phyloP scores from a whole-genome alignment of 2,888 invertebrate genomes.

The Drosophila paranaensis region DNA sequence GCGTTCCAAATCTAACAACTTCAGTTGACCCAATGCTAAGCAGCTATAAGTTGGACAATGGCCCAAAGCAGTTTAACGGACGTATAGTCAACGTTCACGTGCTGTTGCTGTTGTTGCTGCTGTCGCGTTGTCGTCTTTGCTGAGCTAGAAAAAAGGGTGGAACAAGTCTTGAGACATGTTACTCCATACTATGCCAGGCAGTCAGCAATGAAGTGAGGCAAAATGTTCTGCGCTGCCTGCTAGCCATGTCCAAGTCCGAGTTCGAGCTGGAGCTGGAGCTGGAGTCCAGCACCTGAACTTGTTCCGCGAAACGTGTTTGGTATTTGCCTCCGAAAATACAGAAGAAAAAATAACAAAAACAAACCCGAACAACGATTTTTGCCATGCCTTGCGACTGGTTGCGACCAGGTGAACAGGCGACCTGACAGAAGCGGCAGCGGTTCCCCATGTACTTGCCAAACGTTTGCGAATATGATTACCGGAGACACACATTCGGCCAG shows the following conservation, averaged over 20 bases:
- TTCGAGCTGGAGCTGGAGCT: slow-evolving; percentile 27
- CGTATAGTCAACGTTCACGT: slow-evolving; percentile 45
- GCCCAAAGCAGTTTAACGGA: slow-evolving; percentile 74
- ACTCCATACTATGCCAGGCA: slow-evolving; percentile 60
- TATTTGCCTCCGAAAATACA: slow-evolving; percentile 63
- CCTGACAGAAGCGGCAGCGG: slow-evolving; percentile 49
- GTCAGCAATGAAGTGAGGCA: slow-evolving; percentile 34
- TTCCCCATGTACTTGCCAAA: slow-evolving; percentile 60
- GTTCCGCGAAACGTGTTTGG: slow-evolving; percentile 76
- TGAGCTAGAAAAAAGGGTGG: slow-evolving; percentile 67
- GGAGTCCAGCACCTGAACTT: slow-evolving; percentile 67
- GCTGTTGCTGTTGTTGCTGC: slow-evolving; percentile 25
- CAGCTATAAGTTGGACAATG: slow-evolving; percentile 72
- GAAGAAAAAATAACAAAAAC: slow-evolving; percentile 31
- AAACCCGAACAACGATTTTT: slow-evolving; percentile 35
- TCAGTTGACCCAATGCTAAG: slow-evolving; percentile 73
- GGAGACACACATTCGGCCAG: slow-evolving; percentile 27
- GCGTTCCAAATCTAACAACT: slow-evolving; percentile 59
- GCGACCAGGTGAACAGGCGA: slow-evolving; percentile 62
- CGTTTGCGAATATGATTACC: slow-evolving; percentile 62
- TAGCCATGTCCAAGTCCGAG: slow-evolving; percentile 41
- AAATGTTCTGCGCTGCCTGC: slow-evolving; percentile 44
- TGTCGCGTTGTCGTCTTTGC: slow-evolving; percentile 43
- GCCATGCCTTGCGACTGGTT: slow-evolving; percentile 56
- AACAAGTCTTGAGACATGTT: slow-evolving; percentile 76